Evolutionary conservation across 2,113 vertebrate genomes (phyloP), one percentile per base, ranked within the genome.

Genomic region (Heptranchias perlo): DNA sequence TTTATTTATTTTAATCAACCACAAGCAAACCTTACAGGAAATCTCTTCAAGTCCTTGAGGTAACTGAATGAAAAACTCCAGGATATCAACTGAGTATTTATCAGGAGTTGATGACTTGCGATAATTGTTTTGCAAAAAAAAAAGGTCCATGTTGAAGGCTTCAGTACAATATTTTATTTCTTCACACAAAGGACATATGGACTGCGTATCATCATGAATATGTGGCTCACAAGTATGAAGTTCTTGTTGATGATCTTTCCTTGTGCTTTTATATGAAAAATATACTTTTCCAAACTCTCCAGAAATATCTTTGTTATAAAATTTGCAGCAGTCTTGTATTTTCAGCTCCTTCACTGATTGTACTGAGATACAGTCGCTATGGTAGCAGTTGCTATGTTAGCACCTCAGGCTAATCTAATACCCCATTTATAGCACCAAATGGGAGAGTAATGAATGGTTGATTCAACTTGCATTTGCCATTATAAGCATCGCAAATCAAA

Each of bases 361-460:
- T 93, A 93, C 89, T 62, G 58, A 93, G 89, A 93, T 93, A 93
- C 89, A 62, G 89, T 93, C 89, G 89, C 89, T 93, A 93, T 93
- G 89, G 89, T 93, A 93, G 89, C 89, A 93, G 89, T 93, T 93
- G 89, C 89, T 93, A 93, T 93, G 89, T 93, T 93, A 93, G 89
- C 89, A 93, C 58, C 89, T 93, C 89, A n/a, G n/a, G 89, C 89
- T 93, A 61, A 93, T 93, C 89, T 93, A 62, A 93, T 93, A 93
- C 89, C 89, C 89, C 89, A 93, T 93, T 93, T 93, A 64, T 93
- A 93, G 89, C 58, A 93, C 58, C 89, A 93, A 93, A 93, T 93
- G 58, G 58, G 89, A 93, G 89, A 64, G 89, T 93, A 93, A 93
- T 93, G 89, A 93, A 93, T 93, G 89, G 89, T 64, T 93, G 89